Conservation (phyloP, 1,140 invertebrate species). For the Leucophenga varia region DNA sequence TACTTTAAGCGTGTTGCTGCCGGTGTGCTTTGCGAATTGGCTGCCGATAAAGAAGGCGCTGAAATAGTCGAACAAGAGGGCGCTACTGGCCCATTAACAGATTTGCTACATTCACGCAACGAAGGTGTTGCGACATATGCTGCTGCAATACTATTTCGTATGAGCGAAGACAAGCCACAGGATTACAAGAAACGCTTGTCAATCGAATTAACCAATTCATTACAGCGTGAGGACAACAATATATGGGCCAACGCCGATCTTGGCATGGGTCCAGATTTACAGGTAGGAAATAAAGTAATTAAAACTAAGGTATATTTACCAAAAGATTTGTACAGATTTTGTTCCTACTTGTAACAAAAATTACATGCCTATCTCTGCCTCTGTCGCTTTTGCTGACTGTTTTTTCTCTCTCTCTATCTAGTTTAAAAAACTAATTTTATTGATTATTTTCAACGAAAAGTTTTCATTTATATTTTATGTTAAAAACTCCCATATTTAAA, state of each 20-base stretch:
- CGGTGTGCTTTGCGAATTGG: conserved; percentile 93
- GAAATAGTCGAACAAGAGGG: conserved; percentile 97
- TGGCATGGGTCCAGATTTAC: conserved; percentile 80
- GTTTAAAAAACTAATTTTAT: too few relatives aligned
- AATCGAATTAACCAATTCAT: conserved; percentile 91
- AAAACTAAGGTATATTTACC: conserved; percentile 3
- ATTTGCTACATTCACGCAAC: conserved; percentile 86
- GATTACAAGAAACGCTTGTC: conserved; percentile 97
- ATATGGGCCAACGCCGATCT: conserved; percentile 82
- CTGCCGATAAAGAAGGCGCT: conserved; percentile 94
- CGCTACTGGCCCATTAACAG: conserved; percentile 92
- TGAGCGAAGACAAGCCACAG: conserved; percentile 97
- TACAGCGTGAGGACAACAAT: conserved; percentile 84
- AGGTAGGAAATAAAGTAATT: conserved; percentile 68
- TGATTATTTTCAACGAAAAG: too few relatives aligned
- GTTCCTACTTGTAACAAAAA: too few relatives aligned
- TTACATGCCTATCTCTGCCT: too few relatives aligned
- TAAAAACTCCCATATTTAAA: too few relatives aligned
- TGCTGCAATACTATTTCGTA: conserved; percentile 93
- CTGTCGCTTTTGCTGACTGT: too few relatives aligned
- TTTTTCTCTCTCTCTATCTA: too few relatives aligned
- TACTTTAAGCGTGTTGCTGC: conserved; percentile 77
- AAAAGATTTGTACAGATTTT: conserved; percentile 12
- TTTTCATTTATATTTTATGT: too few relatives aligned
- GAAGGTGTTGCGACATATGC: conserved; percentile 90